These are phyloP conservation scores for Ascaphus truei DNA, from an alignment of 2,113 vertebrate genomes.

Conservation along the genomic window DNA sequence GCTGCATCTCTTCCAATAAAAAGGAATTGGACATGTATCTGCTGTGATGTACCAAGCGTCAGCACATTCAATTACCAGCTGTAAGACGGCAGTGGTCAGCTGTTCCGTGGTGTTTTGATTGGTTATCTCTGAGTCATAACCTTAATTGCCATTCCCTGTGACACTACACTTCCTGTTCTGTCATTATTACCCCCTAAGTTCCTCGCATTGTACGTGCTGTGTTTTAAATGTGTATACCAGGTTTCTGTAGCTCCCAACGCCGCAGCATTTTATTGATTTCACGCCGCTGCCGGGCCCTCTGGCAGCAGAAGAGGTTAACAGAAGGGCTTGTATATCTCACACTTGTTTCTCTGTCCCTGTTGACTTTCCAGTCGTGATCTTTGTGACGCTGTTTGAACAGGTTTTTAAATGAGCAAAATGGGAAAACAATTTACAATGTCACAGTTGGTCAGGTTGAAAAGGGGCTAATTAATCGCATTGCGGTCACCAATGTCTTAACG, in stretches of 20 bases:
- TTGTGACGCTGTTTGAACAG: neutral
- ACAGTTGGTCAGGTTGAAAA: slow-evolving; percentile 25
- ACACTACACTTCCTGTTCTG: slow-evolving; percentile 38
- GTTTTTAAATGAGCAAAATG: slow-evolving; percentile 21
- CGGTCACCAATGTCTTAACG: slow-evolving; percentile 12
- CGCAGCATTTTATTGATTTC: slow-evolving; percentile 35
- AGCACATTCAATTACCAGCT: slow-evolving; percentile 21
- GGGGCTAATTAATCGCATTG: slow-evolving; percentile 22
- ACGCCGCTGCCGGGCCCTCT: too few relatives aligned
- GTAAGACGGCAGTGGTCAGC: slow-evolving; percentile 14
- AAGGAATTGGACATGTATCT: neutral
- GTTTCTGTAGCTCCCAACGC: neutral
- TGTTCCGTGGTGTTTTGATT: slow-evolving; percentile 14
- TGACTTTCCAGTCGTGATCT: neutral
- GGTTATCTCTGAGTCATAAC: slow-evolving; percentile 36
- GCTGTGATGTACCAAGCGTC: slow-evolving; percentile 7
- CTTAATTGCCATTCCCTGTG: slow-evolving; percentile 34
- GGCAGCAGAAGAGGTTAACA: neutral
- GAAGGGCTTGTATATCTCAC: too few relatives aligned
- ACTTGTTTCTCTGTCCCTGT: neutral
- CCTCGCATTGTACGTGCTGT: slow-evolving; percentile 28
- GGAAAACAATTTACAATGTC: slow-evolving; percentile 25
- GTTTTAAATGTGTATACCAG: slow-evolving; percentile 11
- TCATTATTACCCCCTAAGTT: slow-evolving; percentile 42
- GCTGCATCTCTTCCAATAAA: too few relatives aligned